A percentile compares a stretch with the other conserved stretches of the same genome.
Evolutionary conservation across 2,113 vertebrate species (phyloP).

Genomic region (Pygoscelis adeliae): DNA sequence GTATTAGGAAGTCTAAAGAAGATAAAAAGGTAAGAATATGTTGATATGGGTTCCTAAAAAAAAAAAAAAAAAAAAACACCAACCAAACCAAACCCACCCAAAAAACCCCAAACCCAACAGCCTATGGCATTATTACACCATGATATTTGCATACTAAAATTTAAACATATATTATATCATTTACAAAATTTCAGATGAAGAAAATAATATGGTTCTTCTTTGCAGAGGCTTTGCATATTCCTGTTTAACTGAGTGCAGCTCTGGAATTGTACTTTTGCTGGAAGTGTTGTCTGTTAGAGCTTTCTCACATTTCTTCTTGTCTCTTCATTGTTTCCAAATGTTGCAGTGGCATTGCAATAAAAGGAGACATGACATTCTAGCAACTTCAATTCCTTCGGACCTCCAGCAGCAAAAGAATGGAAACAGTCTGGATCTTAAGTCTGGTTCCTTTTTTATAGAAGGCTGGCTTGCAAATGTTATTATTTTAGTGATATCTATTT

Average conservation of each 20-base stretch:
- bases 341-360: conserved; percentile 22
- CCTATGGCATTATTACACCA: neutral
- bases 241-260: conserved; percentile 18
- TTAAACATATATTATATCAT: neutral
- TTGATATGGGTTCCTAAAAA: neutral
- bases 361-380: conserved; percentile 33
- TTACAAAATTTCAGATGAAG: neutral
- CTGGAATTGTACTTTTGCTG: conserved; percentile 17
- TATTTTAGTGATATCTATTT: neutral
- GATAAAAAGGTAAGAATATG: conserved; percentile 86
- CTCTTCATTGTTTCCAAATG: conserved; percentile 67
- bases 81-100: no score
- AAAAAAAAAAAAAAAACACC: no score
- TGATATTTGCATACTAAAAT: neutral
- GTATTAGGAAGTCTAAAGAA: conserved; percentile 81
- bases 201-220: neutral
- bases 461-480: neutral
- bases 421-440: neutral
- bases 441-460: neutral
- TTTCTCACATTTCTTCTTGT: conserved; percentile 46
- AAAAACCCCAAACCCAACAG: neutral
- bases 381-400: conserved; percentile 7
- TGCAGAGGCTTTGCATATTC: neutral
- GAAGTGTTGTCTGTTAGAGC: neutral
- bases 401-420: conserved; percentile 15